Conservation (phyloP, 2,113 vertebrate genomes). For the Poeciliopsis prolifica region DNA sequence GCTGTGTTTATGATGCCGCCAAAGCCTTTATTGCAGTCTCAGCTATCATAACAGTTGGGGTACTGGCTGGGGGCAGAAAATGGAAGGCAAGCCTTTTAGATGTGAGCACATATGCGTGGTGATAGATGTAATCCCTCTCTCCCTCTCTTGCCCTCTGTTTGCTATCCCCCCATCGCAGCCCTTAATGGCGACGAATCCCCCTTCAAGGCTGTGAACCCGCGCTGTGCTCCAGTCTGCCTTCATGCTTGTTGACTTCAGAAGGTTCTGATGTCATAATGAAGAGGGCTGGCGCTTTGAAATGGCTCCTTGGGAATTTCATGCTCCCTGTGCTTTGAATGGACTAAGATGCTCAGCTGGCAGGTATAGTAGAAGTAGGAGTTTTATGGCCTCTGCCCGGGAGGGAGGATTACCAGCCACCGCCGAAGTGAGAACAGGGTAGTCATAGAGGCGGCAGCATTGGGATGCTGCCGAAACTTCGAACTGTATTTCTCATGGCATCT, state of each 20-base stretch:
- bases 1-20: constrained; percentile 66
- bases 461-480: constrained; percentile 56
- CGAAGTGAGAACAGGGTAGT: constrained; percentile 51
- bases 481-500: constrained; percentile 77
- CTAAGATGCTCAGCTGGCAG: constrained; percentile 78
- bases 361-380: constrained; percentile 82
- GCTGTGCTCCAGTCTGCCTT: constrained; percentile 70
- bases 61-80: constrained; percentile 53
- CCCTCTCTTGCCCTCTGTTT: constrained; percentile 54
- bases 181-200: constrained; percentile 54
- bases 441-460: constrained; percentile 31
- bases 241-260: constrained; percentile 84
- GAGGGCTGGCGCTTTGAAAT: constrained; percentile 74
- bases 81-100: constrained; percentile 54
- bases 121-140: constrained; percentile 72
- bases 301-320: constrained; percentile 80
- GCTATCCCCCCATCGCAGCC: constrained; percentile 30
- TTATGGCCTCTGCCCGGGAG: constrained; percentile 72
- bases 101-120: constrained; percentile 61
- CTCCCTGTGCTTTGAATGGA: constrained; percentile 68
- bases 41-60: constrained; percentile 62
- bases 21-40: constrained; percentile 63
- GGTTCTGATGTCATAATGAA: constrained; percentile 82
- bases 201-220: constrained; percentile 74
- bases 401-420: constrained; percentile 70